Percentiles rank a stretch among this genome's conserved stretches.
Conservation (phyloP, 1,140 invertebrate species). For the Cataglyphis hispanica region DNA sequence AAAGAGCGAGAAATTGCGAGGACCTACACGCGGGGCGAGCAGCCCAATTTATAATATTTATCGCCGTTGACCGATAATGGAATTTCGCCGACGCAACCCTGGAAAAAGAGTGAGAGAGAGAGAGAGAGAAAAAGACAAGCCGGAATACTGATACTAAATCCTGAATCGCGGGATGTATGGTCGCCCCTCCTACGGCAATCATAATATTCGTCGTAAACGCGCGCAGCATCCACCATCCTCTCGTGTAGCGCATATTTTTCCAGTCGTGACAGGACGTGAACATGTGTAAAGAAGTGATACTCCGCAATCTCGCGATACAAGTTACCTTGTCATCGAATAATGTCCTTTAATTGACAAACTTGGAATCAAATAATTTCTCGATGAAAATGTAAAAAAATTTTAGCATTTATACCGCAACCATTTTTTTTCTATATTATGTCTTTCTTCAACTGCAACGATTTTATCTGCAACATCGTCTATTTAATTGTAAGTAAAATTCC, state of each 20-base stretch:
- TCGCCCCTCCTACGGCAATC: conserved; percentile 46
- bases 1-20: conserved; percentile 31
- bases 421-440: neutral
- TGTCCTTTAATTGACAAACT: neutral
- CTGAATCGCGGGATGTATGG: conserved; percentile 70
- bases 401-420: neutral
- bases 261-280: neutral
- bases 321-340: neutral
- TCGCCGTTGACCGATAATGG: conserved; percentile 83
- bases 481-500: conserved; percentile 16
- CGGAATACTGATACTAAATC: conserved; percentile 68
- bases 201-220: conserved; percentile 73
- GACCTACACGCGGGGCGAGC: conserved; percentile 29
- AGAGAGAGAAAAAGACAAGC: too few species aligned
- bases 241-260: neutral
- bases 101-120: too few species aligned
- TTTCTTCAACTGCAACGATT: neutral
- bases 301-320: neutral
- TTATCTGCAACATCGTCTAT: neutral
- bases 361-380: neutral
- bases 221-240: neutral
- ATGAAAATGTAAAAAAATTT: neutral
- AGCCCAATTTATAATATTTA: conserved; percentile 85
- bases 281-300: conserved; percentile 1
- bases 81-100: conserved; percentile 78